Percentiles rank a stretch among this genome's conserved stretches.
These are phyloP conservation scores for Rhea americana DNA, from an alignment of 2,113 vertebrate genomes.

Conservation along the genomic window DNA sequence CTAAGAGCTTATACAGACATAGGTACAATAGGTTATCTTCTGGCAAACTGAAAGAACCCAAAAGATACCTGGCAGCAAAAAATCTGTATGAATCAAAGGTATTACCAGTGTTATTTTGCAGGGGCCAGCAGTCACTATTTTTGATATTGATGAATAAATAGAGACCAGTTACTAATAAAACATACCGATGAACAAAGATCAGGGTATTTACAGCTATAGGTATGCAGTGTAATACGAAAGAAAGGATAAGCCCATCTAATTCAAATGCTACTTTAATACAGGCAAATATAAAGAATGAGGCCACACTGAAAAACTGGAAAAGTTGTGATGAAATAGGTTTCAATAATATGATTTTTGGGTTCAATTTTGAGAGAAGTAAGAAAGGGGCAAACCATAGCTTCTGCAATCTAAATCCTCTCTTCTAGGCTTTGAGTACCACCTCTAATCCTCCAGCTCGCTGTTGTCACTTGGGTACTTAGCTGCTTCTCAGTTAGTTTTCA, in stretches of 20 bases:
- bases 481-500: not conserved
- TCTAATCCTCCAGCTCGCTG: not conserved
- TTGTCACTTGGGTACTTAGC: not conserved
- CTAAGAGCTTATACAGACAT: not conserved
- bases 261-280: not conserved
- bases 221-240: not conserved
- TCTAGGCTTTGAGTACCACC: not conserved
- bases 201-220: not conserved
- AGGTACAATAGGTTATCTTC: not conserved
- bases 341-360: not conserved
- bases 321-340: not conserved
- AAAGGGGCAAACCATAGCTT: not conserved
- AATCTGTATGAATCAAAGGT: not conserved
- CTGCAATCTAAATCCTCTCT: not conserved
- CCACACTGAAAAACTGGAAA: too few species aligned
- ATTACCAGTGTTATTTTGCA: not conserved
- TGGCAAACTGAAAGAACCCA: not conserved
- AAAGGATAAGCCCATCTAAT: not conserved
- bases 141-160: not conserved
- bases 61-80: not conserved
- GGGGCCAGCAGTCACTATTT: not conserved
- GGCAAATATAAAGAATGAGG: not conserved
- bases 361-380: not conserved
- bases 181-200: not conserved
- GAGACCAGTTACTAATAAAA: not conserved